Conservation (phyloP, 2,113 vertebrate genomes). For the Pelvicachromis taeniatus region DNA sequence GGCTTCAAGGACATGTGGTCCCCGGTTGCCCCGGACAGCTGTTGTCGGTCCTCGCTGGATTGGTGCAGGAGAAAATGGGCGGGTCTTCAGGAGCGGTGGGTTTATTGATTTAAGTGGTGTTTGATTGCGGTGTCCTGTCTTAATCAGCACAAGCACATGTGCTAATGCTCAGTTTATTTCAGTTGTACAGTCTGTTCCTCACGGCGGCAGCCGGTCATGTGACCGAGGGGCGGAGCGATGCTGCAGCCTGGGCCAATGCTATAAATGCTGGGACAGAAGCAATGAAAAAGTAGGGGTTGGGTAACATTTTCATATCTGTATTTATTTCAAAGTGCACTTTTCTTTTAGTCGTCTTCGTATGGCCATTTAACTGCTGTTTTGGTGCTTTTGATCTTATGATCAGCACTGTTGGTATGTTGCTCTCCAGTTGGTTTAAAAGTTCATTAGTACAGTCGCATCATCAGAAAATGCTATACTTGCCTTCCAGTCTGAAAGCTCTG, state of each 20-base stretch:
- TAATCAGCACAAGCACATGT: neutral
- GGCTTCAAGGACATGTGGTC: constrained; percentile 66
- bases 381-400: neutral
- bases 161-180: neutral
- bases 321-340: neutral
- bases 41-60: constrained; percentile 72
- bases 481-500: neutral
- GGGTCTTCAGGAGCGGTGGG: constrained; percentile 91
- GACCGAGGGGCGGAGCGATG: constrained; percentile 30
- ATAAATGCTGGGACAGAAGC: constrained; percentile 86
- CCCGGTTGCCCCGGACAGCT: constrained; percentile 74
- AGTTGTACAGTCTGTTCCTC: constrained; percentile 92
- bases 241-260: constrained; percentile 79
- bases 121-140: neutral
- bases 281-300: constrained; percentile 78
- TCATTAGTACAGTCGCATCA: neutral
- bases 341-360: neutral
- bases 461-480: neutral
- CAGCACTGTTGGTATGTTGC: neutral
- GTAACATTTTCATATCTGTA: neutral
- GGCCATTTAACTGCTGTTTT: neutral
- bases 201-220: constrained; percentile 81
- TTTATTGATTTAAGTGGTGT: neutral
- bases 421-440: neutral
- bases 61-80: constrained; percentile 91